Base-by-base conservation (phyloP, 2,113 vertebrate genomes). In the Nicator chloris region DNA sequence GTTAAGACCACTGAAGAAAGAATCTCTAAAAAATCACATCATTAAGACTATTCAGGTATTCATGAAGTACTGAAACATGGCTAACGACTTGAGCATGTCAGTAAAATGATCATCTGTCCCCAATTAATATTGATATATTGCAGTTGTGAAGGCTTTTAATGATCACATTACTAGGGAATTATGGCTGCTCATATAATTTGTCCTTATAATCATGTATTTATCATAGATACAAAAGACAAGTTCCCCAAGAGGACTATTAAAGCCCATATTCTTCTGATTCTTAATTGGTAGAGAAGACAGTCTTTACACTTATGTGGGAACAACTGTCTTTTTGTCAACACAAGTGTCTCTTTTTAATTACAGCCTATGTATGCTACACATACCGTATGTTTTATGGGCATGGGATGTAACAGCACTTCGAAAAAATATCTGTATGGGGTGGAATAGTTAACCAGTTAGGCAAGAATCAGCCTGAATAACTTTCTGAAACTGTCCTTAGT, bases 71-170 rank as follows among this genome's bases (percentile, higher is more conserved):
- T 97, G 95, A 97, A 97, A 97, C 83, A 96, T 98, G 98, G 98
- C 97, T 98, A 98, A 99, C 98, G 98, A 97, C 94, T 97, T 94
- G 93, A 97, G 92, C 95, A 95, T 97, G 98, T 97, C 97, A 96
- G 97, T 98, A 96, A 98, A 97, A 97, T 98, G 97, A 98, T 99
- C 98, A 98, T 98, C 97, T 98, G 97, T 98, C 97, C 97, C 98
- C 98, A 99, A 99, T 99, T 99, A 99, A 98, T 96, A 96, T 93
- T 99, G 98, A 99, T 98, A 94, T 98, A 99, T 98, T 98, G 97
- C 97, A 98, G 92, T 97, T 97, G 83, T 95, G 95, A 97, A 97
- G 92, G 94, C 96, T 98, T 98, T 98, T 99, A 99, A 99, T 98
- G 98, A 98, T 98, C 97, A 90, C 95, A 97, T 98, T 98, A 98